Percentiles rank a stretch among this genome's conserved stretches.
Evolutionary conservation across 2,888 invertebrate genomes (phyloP).

Genomic region (Halocaridina rubra): DNA sequence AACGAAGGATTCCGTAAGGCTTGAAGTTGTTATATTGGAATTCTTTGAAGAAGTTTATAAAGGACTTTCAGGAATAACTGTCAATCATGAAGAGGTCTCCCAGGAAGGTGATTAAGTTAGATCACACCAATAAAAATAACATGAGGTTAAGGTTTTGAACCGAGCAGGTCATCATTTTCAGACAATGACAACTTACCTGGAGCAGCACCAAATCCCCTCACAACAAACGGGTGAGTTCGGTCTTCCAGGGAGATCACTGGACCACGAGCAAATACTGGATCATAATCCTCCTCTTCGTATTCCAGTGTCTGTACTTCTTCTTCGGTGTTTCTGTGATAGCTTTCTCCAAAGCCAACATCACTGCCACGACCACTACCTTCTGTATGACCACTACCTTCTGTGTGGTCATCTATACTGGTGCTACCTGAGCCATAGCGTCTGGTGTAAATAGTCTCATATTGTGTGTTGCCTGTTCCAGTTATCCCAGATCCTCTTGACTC

Average conservation of each 20-base stretch:
- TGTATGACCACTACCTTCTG: not conserved
- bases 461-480: slow-evolving; percentile 18
- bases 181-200: slow-evolving; percentile 48
- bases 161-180: not conserved
- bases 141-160: no score
- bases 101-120: not conserved
- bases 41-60: no score
- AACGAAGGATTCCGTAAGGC: no score
- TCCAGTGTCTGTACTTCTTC: slow-evolving; percentile 21
- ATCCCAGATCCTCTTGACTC: not conserved
- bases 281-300: slow-evolving; percentile 36
- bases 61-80: no score
- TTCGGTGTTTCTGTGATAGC: slow-evolving; percentile 20
- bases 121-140: not conserved
- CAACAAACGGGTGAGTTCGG: slow-evolving; percentile 44
- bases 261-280: slow-evolving; percentile 32
- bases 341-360: slow-evolving; percentile 23
- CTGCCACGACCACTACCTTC: not conserved
- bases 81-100: not conserved
- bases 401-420: not conserved
- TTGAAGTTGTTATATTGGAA: no score
- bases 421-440: slow-evolving; percentile 6
- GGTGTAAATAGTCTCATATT: slow-evolving; percentile 25
- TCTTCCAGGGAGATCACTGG: slow-evolving; percentile 44
- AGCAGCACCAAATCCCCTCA: slow-evolving; percentile 38